Base-by-base conservation (phyloP, 2,113 vertebrate genomes). In the Hystrix cristata region DNA sequence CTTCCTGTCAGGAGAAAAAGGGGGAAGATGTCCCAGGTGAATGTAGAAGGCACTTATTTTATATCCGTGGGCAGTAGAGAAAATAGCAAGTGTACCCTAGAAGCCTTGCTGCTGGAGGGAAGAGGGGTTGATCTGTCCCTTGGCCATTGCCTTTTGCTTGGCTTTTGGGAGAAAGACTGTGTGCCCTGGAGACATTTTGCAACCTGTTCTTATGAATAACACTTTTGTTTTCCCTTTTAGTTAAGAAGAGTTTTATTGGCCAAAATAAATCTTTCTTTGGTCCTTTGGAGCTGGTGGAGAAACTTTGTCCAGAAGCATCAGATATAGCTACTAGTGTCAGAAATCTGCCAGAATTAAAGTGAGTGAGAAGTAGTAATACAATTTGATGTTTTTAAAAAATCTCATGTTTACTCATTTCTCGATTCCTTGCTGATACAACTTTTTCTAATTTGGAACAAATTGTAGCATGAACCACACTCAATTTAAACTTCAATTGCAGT, bases 221-320 rank as follows among this genome's bases (percentile, higher is more conserved):
- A 46, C 62, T 98, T 92, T 96, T 98, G 2, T 97, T 97, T 67
- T 88, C 95, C 93, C 71, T 96, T 98, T 76, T 98, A 99, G 99
- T 98, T 92, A 99, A 99, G 99, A 99, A 99, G 98, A 99, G 99
- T 94, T 99, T 99, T 94, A 99, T 99, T 92, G 99, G 99, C 87
- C 99, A 99, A 95, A 99, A 99, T 98, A 99, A 99, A 96, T 99
- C 99, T 0, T 99, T 99, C 98, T 99, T 99, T 98, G 99, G 99
- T 80, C 99, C 99, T 69, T 98, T 99, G 98, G 99, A 99, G 92
- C 98, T 99, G 96, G 99, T 99, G 95, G 99, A 99, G 98, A 99
- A 99, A 98, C 98, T 99, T 97, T 99, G 99, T 97, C 99, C 99
- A 1, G 99, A 99, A 98, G 99, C 99, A 72, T 98, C 98, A 80